Base-by-base conservation (phyloP, 2,888 invertebrate species). In the Hypomecis punctinalis region DNA sequence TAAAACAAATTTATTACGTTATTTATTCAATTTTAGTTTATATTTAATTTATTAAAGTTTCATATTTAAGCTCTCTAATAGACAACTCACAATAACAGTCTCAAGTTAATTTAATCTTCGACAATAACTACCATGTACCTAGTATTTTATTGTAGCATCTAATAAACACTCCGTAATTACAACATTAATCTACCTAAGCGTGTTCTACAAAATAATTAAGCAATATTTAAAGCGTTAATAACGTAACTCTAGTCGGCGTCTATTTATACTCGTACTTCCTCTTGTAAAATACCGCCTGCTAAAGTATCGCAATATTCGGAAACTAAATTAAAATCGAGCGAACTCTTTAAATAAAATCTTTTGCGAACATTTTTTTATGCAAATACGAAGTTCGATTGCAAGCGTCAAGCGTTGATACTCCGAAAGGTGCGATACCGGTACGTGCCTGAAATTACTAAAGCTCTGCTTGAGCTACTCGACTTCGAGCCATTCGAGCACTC, bases 361-460 rank as follows among this genome's bases (percentile, higher is more conserved):
- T 61, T 54, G 57, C 66, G 59, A 68, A 70, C 58, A 74, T 61
- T 74, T 76, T 73, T 76, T 74, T 69, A 76, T 73, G 76, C 71
- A 76, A 78, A 74, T 68, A 69, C 73, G 63, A 60, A 70, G 62
- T 73, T 71, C 69, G 70, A 74, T 72, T 67, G 67, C 62, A 58
- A 61, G 70, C 70, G 65, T 71, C 69, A 74, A 74, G 70, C 73
- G 73, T 51, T 69, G 70, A 70, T 66, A 68, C 69, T 66, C 51
- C 52, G 70, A 71, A 72, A 71, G 63, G 72, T 71, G 55, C 71
- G 71, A 71, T 72, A 55, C 71, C 62, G 68, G 76, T 71, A 76
- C 80, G 79, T 79, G 80, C 73, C 74, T 72, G 76, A 75, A 78
- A 75, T 81, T 80, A 77, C 76, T 76, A 78, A 76, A 72, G n/a